Evolutionary conservation across 2,113 vertebrate genomes (phyloP), one percentile per base, ranked within the genome.

Genomic region (Zingel zingel): DNA sequence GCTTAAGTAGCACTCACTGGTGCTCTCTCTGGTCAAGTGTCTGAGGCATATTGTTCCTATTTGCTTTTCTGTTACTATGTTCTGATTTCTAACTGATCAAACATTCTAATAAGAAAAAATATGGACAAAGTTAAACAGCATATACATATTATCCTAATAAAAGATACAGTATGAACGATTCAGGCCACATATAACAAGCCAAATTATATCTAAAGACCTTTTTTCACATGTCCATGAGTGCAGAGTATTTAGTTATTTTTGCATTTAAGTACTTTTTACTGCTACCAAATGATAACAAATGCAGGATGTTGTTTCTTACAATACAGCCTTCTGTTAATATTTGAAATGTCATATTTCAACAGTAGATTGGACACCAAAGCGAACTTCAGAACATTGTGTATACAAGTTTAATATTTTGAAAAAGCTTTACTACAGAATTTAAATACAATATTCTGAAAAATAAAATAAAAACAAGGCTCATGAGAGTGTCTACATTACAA

Each of bases 391-490:
- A 70, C 15, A 21, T 51, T 43, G 30, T 69, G 79, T 81, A 81
- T 72, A 80, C 87, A 86, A 75, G 68, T 91, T 92, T 92, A 90
- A 84, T 93, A 89, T 84, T 58, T 69, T 88, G 56, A 82, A 88
- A 92, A 93, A 88, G 73, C 36, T 89, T 88, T 82, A 80, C 81
- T 87, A 84, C 72, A 86, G 87, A 89, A 89, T 91, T 91, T 94
- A 92, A 91, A 92, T 93, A 93, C 83, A 91, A 88, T 76, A 82
- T 78, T 86, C 21, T 86, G 80, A 75, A 88, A 91, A 88, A 77
- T 61, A 61, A 59, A 19, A 21, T 11, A 13, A 69, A 85, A 82
- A 61, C 33, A 83, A 68, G 70, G 67, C 70, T 87, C 47, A 83
- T 69, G 61, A 82, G 30, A 74, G 81, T 79, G 74, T 92, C 90